Base-by-base conservation (phyloP, 2,113 vertebrate species). In the Myotis davidii region DNA sequence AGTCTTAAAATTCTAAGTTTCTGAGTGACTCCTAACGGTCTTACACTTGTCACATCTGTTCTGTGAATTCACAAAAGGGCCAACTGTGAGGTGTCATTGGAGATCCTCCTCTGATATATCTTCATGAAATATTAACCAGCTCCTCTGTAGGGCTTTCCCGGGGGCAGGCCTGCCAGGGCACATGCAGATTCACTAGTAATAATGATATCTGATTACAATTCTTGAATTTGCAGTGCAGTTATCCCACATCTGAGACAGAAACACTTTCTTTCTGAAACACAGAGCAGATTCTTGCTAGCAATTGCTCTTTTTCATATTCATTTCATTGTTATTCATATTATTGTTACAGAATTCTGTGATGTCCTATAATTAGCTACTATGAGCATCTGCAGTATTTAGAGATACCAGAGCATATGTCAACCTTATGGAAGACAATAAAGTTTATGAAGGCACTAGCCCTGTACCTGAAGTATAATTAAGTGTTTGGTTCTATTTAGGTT, bases 131-230 rank as follows among this genome's bases (percentile, higher is more conserved):
- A 86, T 91, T 95, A 83, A 94, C 9, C 39, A 91, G 37, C 73
- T 86, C n/a, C 59, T 93, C 74, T n/a, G 54, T 39, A 34, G 67
- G 79, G 20, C 67, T 45, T 76, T 82, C 45, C 88, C 64, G n/a
- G 20, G 12, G 42, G 85, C 69, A 93, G 37, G 54, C 64, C 10
- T 67, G 89, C 82, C 85, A 76, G 65, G 82, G 92, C 97, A 94
- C 81, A 65, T 91, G 94, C 73, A 90, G 85, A 98, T 88, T 98
- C 90, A 91, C 88, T 96, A 91, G 85, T 0, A 1, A 90, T 97
- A 97, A 97, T 93, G 95, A 89, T 65, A 97, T 96, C 91, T 4
- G 61, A 97, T 96, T 96, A 79, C 34, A 48, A 65, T 96, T 74
- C 95, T 94, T 87, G 88, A 74, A 92, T 86, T 94, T 97, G 96